These are phyloP conservation scores for Lipotes vexillifer DNA, from an alignment of 2,113 vertebrate genomes.

Conservation along the genomic window DNA sequence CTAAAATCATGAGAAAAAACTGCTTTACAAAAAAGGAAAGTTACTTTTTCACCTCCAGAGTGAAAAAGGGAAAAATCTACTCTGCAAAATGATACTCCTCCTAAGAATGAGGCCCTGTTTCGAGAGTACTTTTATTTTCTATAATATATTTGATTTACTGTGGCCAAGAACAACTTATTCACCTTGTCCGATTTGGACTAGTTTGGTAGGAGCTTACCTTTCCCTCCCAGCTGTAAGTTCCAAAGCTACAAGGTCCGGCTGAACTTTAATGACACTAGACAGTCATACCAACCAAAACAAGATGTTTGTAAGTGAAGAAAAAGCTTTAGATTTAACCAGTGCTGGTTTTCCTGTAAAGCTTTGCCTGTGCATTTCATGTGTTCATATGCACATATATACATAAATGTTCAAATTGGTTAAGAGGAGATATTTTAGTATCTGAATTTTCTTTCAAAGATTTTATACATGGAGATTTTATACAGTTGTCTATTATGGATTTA, in stretches of 20 bases:
- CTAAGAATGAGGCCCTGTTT: background rate
- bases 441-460: background rate
- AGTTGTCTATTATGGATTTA: background rate
- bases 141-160: background rate
- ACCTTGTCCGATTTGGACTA: background rate
- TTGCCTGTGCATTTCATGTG: background rate
- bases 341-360: background rate
- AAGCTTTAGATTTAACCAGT: background rate
- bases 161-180: background rate
- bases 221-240: background rate
- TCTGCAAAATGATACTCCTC: background rate
- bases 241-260: background rate
- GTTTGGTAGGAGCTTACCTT: background rate
- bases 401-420: background rate
- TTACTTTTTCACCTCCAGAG: background rate
- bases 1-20: conserved; percentile 5
- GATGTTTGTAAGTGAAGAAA: background rate
- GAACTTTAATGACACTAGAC: background rate
- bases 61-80: background rate
- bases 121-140: background rate
- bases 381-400: background rate
- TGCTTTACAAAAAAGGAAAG: background rate
- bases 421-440: background rate
- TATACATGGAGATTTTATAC: background rate
- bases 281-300: background rate